Percentiles rank a stretch among this genome's conserved stretches.
Evolutionary conservation across 2,113 vertebrate species (phyloP).

Genomic region (Nipponia nippon): DNA sequence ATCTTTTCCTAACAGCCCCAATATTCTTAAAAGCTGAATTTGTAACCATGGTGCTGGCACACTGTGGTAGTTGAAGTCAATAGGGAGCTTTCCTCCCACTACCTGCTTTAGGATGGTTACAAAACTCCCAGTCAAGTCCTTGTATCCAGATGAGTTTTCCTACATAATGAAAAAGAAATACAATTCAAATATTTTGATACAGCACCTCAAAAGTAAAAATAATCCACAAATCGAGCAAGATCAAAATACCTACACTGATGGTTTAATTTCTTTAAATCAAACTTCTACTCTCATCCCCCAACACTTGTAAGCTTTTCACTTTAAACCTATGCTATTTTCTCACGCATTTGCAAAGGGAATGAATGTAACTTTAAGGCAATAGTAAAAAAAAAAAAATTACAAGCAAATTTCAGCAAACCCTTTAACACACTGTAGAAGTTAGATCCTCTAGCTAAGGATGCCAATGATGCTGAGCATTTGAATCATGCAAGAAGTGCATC

Average conservation of each 20-base stretch:
- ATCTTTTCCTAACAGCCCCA: conserved; percentile 89
- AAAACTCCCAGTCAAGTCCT: conserved; percentile 90
- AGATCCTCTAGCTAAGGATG: neutral
- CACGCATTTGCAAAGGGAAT: neutral
- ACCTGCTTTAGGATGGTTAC: conserved; percentile 94
- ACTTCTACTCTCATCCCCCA: neutral
- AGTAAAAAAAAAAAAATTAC: neutral
- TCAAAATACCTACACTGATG: neutral
- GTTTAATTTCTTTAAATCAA: neutral
- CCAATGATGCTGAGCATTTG: neutral
- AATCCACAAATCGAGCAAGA: neutral
- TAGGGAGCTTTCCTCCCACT: conserved; percentile 90
- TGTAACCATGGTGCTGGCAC: conserved; percentile 97
- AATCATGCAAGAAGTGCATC: neutral
- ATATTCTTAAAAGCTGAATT: conserved; percentile 92
- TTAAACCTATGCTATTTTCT: neutral
- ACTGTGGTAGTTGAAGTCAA: conserved; percentile 94
- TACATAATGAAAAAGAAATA: neutral
- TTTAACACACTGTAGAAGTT: neutral
- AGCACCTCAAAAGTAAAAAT: neutral
- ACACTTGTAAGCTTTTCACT: neutral
- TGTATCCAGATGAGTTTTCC: conserved; percentile 88
- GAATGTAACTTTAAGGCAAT: neutral
- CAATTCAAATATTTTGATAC: neutral
- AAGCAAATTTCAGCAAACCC: neutral